Base-by-base conservation (phyloP, 1,140 invertebrate genomes). In the Metopolophium dirhodum region DNA sequence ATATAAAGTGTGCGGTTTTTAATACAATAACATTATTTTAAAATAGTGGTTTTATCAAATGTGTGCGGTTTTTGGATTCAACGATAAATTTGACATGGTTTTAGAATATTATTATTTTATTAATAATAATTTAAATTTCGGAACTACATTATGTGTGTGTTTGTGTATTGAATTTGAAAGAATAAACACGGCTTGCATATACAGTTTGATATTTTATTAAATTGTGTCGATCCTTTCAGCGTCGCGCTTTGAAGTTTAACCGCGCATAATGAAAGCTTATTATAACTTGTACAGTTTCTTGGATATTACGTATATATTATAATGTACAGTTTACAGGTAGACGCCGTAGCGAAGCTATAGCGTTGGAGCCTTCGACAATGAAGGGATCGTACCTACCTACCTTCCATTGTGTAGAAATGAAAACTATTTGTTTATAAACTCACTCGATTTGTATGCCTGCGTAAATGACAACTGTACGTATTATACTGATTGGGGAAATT, bases 201-300 rank as follows among this genome's bases (percentile, higher is more conserved):
- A 14, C 23, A 47, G 85, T 86, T 86, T 86, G 85, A 18, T 30
- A 45, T 86, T 86, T 86, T 86, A 86, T 47, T 86, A 47, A 86
- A 86, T 86, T 86, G n/a, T 86, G 85, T 86, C 41, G 23, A 86
- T 86, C 41, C 85, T 45, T 86, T 47, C 41, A 47, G 23, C 26
- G 35, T 83, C 7, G 7, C 41, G 85, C 85, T 47, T 86, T 86
- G 41, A 47, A 86, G 41, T 86, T 86, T 86, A 86, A 86, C 85
- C 41, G 47, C 26, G 85, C 85, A 86, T 86, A 41, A 47, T 86
- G 26, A 11, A 41, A 86, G 41, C 85, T 86, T 86, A 86, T 86
- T 86, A 86, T 30, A 47, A 86, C 85, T 45, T 47, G 41, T 86
- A 47, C 4, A 45, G 85, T 30, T 86, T 86, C 41, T 47, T 47